Percentiles rank a stretch among this genome's conserved stretches.
phyloP scores from a whole-genome alignment of 2,888 invertebrate genomes.

The Zelleria hepariella region DNA sequence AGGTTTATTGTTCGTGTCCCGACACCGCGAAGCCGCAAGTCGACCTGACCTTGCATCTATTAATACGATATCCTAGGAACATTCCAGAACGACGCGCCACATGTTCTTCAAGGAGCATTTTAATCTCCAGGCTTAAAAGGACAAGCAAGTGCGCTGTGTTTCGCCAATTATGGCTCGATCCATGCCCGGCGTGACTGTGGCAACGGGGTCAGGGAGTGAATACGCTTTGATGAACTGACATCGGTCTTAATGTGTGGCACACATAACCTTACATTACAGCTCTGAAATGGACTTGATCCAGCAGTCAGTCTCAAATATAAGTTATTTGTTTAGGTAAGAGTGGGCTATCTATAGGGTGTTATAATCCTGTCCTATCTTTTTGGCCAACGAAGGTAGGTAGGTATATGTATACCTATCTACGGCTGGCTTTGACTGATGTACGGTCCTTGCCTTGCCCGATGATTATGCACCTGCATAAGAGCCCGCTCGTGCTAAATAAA shows the following conservation, averaged over 20 bases:
- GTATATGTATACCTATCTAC: no score
- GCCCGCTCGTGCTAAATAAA: no score
- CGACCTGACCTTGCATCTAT: slow-evolving; percentile 47
- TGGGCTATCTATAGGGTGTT: no score
- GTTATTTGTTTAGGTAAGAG: no score
- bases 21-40: slow-evolving; percentile 21
- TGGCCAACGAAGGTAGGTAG: no score
- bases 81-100: slow-evolving; percentile 37
- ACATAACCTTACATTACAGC: neutral
- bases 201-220: slow-evolving; percentile 1
- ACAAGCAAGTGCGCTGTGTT: neutral
- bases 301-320: no score
- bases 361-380: no score
- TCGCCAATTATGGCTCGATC: neutral
- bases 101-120: slow-evolving; percentile 19
- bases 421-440: no score
- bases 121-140: neutral
- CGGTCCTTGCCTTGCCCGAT: no score
- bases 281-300: no score
- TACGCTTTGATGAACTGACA: neutral
- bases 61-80: slow-evolving; percentile 30
- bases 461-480: no score
- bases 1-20: slow-evolving; percentile 4
- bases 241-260: neutral
- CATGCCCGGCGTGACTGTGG: neutral